A percentile compares a stretch with the other conserved stretches of the same genome.
Evolutionary conservation across 2,888 invertebrate genomes (phyloP).

Genomic region (Temnothorax ravouxi): DNA sequence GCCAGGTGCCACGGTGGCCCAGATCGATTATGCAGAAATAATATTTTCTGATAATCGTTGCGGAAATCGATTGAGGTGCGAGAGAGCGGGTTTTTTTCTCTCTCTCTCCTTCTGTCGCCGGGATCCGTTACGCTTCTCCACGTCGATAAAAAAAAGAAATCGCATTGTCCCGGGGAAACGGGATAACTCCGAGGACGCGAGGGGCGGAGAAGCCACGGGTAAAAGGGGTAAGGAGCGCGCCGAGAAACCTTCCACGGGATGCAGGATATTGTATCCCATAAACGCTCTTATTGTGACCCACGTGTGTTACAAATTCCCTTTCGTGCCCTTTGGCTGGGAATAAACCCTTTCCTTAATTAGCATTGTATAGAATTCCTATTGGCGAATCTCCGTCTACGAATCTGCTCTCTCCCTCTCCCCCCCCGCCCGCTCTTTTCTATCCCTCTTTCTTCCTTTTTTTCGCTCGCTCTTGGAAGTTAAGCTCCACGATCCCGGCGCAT

Average conservation of each 20-base stretch:
- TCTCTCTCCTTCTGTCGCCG: neutral
- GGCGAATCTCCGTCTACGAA: constrained; percentile 60
- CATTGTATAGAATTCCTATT: constrained; percentile 81
- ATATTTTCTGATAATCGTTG: constrained; percentile 82
- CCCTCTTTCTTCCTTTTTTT: constrained; percentile 12
- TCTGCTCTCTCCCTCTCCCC: constrained; percentile 35
- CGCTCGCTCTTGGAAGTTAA: constrained; percentile 41
- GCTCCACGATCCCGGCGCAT: constrained; percentile 53
- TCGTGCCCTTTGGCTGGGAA: constrained; percentile 79
- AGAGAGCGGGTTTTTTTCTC: neutral
- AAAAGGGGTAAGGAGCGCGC: constrained; percentile 51
- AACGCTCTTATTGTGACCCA: constrained; percentile 80
- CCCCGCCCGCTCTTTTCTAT: constrained; percentile 1
- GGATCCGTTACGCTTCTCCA: constrained; percentile 73
- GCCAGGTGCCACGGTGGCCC: constrained; percentile 57
- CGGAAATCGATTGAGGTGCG: constrained; percentile 61
- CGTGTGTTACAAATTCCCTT: constrained; percentile 82
- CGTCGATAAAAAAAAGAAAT: constrained; percentile 61
- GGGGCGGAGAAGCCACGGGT: constrained; percentile 31
- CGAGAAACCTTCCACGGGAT: constrained; percentile 59
- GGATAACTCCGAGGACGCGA: constrained; percentile 50
- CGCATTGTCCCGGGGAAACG: constrained; percentile 63
- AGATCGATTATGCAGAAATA: constrained; percentile 81
- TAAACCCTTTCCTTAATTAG: constrained; percentile 83
- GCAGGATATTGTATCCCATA: constrained; percentile 74